These are phyloP conservation scores for Aix galericulata DNA, from an alignment of 2,113 vertebrate species.

Conservation along the genomic window DNA sequence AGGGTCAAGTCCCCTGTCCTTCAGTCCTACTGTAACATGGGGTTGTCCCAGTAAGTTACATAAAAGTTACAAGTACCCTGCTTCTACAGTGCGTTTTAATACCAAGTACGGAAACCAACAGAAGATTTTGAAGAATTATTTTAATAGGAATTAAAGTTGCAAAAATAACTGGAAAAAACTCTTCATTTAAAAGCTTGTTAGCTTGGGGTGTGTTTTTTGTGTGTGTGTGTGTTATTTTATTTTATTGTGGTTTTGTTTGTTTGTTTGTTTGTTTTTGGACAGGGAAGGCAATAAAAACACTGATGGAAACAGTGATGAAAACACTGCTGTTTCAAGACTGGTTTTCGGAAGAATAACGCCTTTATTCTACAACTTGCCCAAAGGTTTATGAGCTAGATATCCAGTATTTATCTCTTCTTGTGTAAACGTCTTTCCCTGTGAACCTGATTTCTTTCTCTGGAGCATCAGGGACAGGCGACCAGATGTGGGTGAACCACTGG, in stretches of 20 bases:
- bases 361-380: neutral
- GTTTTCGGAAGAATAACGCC: neutral
- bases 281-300: neutral
- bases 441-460: neutral
- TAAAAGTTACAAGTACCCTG: neutral
- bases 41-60: neutral
- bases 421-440: neutral
- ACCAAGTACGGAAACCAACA: rapidly evolving
- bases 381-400: neutral
- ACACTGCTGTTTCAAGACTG: neutral
- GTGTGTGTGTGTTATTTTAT: too few species aligned
- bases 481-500: neutral
- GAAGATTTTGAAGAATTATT: neutral
- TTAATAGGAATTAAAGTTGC: neutral
- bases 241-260: too few species aligned
- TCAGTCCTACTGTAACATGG: neutral
- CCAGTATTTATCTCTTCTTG: neutral
- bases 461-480: neutral
- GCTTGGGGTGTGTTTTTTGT: neutral
- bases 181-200: neutral
- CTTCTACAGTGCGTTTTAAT: neutral
- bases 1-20: neutral
- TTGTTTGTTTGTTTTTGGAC: neutral
- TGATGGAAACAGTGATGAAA: neutral
- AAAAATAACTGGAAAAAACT: neutral